Evolutionary conservation across 2,888 invertebrate species (phyloP).

Genomic region (Mimachlamys varia): DNA sequence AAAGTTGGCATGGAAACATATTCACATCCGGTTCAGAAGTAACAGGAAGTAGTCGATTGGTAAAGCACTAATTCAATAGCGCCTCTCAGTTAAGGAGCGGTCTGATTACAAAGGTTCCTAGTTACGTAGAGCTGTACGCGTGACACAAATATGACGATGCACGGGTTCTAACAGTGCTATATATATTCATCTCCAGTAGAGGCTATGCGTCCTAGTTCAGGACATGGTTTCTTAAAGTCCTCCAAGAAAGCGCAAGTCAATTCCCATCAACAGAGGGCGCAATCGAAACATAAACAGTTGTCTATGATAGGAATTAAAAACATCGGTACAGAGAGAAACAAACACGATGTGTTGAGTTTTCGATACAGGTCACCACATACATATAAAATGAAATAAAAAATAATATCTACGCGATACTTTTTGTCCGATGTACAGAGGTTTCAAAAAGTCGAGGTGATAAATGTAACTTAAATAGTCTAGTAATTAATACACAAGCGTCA

Average conservation of each 20-base stretch:
- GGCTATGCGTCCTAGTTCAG: not conserved
- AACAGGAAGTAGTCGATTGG: not conserved
- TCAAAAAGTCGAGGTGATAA: not conserved
- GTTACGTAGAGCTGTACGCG: not conserved
- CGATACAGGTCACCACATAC: not conserved
- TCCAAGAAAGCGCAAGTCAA: not conserved
- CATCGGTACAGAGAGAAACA: not conserved
- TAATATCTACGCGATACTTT: not conserved
- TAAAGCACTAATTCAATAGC: no score
- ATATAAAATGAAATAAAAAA: not conserved
- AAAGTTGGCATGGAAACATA: not conserved
- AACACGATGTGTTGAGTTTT: not conserved
- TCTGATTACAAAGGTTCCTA: not conserved
- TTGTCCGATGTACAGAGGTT: not conserved
- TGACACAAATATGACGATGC: not conserved
- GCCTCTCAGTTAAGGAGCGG: no score
- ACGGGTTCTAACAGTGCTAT: no score
- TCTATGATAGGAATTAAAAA: not conserved
- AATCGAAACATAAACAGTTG: not conserved
- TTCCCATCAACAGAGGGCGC: not conserved
- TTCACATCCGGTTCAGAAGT: not conserved
- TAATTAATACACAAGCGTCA: not conserved
- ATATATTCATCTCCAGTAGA: not conserved
- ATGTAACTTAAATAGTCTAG: not conserved
- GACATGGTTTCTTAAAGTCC: not conserved